Base-by-base conservation (phyloP, 2,888 invertebrate species). In the Athalia circularis region DNA sequence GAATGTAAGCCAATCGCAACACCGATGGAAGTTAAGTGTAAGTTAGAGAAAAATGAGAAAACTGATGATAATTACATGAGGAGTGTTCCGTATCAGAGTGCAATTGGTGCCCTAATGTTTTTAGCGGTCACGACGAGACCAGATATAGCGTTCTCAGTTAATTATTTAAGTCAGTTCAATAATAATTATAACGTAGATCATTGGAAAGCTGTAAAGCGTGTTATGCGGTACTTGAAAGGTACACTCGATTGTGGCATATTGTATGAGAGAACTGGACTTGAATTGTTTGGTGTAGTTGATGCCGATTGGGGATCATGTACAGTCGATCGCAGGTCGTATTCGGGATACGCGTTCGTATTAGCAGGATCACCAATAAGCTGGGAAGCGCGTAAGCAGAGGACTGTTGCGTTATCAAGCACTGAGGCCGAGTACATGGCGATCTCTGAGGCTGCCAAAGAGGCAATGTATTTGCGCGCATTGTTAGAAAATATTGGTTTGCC, bases 71-170 rank as follows among this genome's bases (percentile, higher is more conserved):
- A 29, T 29, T 29, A 29, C 2, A 29, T 29, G 29, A 29, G 29
- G 29, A 29, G 29, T 29, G 29, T 29, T 8, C 67, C 48, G 11
- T 67, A 67, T 43, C 62, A 75, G n/a, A 62, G 47, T 11, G 54
- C 79, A 57, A 79, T 81, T 9, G 77, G 79, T n/a, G 78, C 70
- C n/a, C 76, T 78, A 29, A 75, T 81, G 72, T 81, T 62, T 65
- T 50, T 79, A 57, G 64, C 70, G 9, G 81, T 81, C 15, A 48
- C 79, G 0, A 81, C 80, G 11, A 67, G 67, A 29, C 67, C 61
- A 61, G 61, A 61, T 61, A 61, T 61, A 11, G 65, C 78, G 8
- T 76, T 67, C 59, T 47, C 80, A 15, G 80, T 81, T 4, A 78
- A 79, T 59, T 68, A 68, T 43, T 43, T 80, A 52, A 80, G 77